Base-by-base conservation (phyloP, 2,888 invertebrate genomes). In the Agriopis marginaria region DNA sequence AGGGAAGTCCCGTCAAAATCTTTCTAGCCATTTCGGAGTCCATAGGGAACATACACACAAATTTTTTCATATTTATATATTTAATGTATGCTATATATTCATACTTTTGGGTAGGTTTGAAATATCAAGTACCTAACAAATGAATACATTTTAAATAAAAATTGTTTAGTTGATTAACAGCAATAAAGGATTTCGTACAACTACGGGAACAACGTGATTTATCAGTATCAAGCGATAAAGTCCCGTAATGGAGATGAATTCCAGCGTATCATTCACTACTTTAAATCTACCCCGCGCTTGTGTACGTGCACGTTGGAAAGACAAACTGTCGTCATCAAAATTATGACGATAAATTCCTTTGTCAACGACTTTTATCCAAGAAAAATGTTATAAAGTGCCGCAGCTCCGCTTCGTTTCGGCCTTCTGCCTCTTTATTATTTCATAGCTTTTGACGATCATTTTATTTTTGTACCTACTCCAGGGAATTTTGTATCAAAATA, bases 241-340 rank as follows among this genome's bases (percentile, higher is more conserved):
- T 80, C 76, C 68, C 79, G 78, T 81, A 86, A 89, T 88, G 82
- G 82, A 88, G 89, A 90, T 85, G 77, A 85, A 90, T 90, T 82
- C 79, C 62, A 42, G 77, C 76, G 72, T 79, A 89, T 87, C 80
- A 83, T 82, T 89, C 86, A 87, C 80, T 82, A 80, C 75, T 82
- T 82, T 85, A 81, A 78, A 74, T 73, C 65, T 68, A 76, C 68
- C 74, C 75, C 67, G 74, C 75, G 77, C 72, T 74, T 64, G 72
- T 63, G 40, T 65, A 62, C 50, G 69, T 62, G 61, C 67, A 64
- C 62, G 49, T 54, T 71, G 76, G 73, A 81, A 79, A 77, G 79
- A 82, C 80, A 82, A 80, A 82, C 79, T 77, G 69, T 75, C 73
- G 74, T 71, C 80, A 76, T 81, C 80, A 83, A 82, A 79, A 82